Evolutionary conservation across 2,888 invertebrate species (phyloP).

Genomic region (Aphodius sticticus): DNA sequence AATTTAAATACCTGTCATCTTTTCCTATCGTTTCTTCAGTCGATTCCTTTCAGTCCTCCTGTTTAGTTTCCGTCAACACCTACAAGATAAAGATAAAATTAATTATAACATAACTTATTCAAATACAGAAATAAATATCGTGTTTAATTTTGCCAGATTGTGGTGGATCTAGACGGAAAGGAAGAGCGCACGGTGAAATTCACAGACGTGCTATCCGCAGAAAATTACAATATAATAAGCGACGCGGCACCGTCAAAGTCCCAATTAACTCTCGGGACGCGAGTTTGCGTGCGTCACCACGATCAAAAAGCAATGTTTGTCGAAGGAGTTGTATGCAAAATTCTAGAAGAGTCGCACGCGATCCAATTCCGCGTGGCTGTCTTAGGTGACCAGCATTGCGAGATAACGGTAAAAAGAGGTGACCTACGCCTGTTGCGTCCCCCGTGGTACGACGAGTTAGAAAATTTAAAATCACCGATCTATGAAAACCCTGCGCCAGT

Average conservation of each 20-base stretch:
- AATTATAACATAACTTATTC: no score
- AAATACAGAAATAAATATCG: no score
- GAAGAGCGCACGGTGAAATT: constrained; percentile 76
- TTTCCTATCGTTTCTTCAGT: not conserved
- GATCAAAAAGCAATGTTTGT: constrained; percentile 79
- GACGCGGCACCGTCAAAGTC: constrained; percentile 90
- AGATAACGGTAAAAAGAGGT: constrained; percentile 76
- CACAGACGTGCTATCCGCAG: constrained; percentile 78
- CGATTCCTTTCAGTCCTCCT: no score
- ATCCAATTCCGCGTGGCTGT: constrained; percentile 74
- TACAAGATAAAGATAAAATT: no score
- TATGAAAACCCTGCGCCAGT: constrained; percentile 38
- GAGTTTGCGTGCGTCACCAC: constrained; percentile 81
- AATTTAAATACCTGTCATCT: not conserved
- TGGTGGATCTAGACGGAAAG: constrained; percentile 83
- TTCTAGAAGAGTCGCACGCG: constrained; percentile 66
- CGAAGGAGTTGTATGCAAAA: constrained; percentile 82
- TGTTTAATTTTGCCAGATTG: constrained; percentile 58
- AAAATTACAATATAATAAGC: constrained; percentile 88
- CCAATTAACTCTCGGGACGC: constrained; percentile 80
- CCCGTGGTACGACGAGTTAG: constrained; percentile 97
- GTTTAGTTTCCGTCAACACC: no score
- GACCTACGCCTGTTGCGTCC: constrained; percentile 90
- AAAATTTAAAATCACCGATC: constrained; percentile 61
- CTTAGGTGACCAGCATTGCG: constrained; percentile 61